phyloP scores from a whole-genome alignment of 2,888 invertebrate genomes.

The Macropis europaea region DNA sequence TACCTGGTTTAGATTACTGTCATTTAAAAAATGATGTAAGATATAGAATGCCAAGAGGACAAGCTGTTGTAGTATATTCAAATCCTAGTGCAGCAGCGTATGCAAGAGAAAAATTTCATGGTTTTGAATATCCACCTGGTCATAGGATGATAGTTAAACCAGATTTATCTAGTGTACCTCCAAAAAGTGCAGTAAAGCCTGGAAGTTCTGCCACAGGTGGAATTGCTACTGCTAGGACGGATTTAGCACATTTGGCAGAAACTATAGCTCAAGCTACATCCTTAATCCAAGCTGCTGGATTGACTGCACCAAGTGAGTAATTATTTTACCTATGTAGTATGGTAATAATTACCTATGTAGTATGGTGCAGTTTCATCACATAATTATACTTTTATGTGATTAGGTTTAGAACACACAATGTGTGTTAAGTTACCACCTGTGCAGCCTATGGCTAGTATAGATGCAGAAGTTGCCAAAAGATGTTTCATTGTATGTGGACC shows the following conservation, averaged over 20 bases:
- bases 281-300: constrained; percentile 85
- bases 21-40: constrained; percentile 82
- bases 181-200: constrained; percentile 69
- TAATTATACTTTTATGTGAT: constrained; percentile 17
- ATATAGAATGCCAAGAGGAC: constrained; percentile 80
- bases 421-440: constrained; percentile 86
- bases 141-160: constrained; percentile 89
- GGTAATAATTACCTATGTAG: background rate
- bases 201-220: constrained; percentile 70
- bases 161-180: constrained; percentile 78
- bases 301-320: constrained; percentile 75
- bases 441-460: constrained; percentile 86
- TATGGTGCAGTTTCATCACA: background rate
- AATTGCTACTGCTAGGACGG: constrained; percentile 78
- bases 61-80: constrained; percentile 87
- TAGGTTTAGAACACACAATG: constrained; percentile 60
- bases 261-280: constrained; percentile 90
- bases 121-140: constrained; percentile 95
- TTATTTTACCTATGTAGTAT: background rate
- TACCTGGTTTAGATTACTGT: constrained; percentile 87
- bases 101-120: constrained; percentile 92
- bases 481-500: constrained; percentile 79
- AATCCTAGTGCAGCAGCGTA: constrained; percentile 87
- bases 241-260: constrained; percentile 86
- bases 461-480: constrained; percentile 85